Conservation (phyloP, 1,140 invertebrate genomes). For the Aricia agestis region DNA sequence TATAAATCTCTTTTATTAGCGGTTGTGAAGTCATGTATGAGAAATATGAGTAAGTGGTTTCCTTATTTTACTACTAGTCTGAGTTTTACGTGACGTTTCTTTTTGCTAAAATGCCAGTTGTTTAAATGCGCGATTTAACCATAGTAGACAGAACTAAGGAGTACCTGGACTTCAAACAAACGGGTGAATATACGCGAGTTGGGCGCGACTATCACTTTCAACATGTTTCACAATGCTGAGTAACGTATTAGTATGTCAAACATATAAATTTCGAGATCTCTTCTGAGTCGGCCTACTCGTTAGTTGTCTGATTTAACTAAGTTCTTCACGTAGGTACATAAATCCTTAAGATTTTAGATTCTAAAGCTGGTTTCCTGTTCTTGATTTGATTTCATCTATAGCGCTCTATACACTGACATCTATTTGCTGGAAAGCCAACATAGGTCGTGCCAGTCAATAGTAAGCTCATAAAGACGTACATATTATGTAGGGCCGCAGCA, state of each 20-base stretch:
- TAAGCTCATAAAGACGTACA: not conserved
- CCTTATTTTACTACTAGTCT: constrained; percentile 47
- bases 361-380: not conserved
- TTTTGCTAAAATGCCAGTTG: not conserved
- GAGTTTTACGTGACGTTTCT: constrained; percentile 20
- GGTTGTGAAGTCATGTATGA: constrained; percentile 68
- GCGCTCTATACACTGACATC: too few species aligned
- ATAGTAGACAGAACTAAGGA: too few species aligned
- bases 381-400: not conserved
- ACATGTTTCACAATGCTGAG: too few species aligned
- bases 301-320: too few species aligned
- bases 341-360: not conserved
- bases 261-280: too few species aligned
- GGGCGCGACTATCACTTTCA: too few species aligned
- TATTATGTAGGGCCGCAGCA: not conserved
- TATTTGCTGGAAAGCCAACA: not conserved
- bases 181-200: too few species aligned
- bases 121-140: not conserved
- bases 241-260: too few species aligned
- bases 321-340: not conserved
- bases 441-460: not conserved
- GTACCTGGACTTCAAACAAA: too few species aligned
- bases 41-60: constrained; percentile 23
- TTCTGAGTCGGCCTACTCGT: too few species aligned
- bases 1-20: constrained; percentile 52